Evolutionary conservation across 92 coral and sea anemone genomes (phyloP).

Genomic region (Porites evermanni): DNA sequence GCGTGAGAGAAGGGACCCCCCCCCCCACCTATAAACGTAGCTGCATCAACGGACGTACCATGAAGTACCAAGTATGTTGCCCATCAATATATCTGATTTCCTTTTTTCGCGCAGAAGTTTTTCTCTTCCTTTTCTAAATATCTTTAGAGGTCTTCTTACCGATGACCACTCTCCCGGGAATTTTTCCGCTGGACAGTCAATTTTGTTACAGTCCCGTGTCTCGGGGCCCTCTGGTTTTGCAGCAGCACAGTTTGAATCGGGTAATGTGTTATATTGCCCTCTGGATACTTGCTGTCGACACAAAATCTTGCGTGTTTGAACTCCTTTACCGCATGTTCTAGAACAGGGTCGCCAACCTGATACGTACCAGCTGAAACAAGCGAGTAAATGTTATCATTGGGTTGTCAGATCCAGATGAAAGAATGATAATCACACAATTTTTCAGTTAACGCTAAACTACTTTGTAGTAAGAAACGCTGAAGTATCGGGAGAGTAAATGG

Average conservation of each 20-base stretch:
- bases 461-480: too few relatives aligned
- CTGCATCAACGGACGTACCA: too few relatives aligned
- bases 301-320: constrained; percentile 70
- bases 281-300: constrained; percentile 78
- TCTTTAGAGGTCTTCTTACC: constrained; percentile 54
- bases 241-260: constrained; percentile 55
- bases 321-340: constrained; percentile 90
- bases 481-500: neutral
- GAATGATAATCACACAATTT: neutral
- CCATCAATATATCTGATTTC: too few relatives aligned
- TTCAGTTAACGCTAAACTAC: too few relatives aligned
- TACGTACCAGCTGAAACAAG: constrained; percentile 69
- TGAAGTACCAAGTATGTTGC: too few relatives aligned
- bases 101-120: too few relatives aligned
- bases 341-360: constrained; percentile 94
- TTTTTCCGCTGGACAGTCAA: constrained; percentile 88
- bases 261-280: constrained; percentile 62
- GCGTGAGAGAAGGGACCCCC: too few relatives aligned
- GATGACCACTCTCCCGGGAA: constrained; percentile 78
- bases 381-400: too few relatives aligned
- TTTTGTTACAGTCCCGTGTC: constrained; percentile 72
- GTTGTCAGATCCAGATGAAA: neutral
- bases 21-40: too few relatives aligned
- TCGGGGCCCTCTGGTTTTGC: constrained; percentile 57
- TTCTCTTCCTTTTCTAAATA: too few relatives aligned